A percentile compares a stretch with the other conserved stretches of the same genome.
Conservation (phyloP, 2,888 invertebrate species). For the Cheilosia vernalis region DNA sequence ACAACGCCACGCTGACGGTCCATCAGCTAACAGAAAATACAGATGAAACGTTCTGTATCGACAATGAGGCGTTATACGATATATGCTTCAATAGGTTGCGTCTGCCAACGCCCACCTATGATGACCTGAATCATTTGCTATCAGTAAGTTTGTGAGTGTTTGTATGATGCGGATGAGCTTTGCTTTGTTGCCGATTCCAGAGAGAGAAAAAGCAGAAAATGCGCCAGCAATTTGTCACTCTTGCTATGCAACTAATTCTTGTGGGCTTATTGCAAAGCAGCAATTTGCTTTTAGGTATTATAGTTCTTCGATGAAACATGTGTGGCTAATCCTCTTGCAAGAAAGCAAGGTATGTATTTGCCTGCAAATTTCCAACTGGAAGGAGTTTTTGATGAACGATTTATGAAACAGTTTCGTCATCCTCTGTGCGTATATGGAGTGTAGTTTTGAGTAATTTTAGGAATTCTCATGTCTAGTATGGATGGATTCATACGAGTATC, state of each 20-base stretch:
- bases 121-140: constrained; percentile 94
- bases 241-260: constrained; percentile 57
- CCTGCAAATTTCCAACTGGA: neutral
- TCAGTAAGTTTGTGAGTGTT: constrained; percentile 84
- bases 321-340: neutral
- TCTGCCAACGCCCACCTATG: constrained; percentile 91
- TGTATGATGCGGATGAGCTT: constrained; percentile 35
- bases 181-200: constrained; percentile 15
- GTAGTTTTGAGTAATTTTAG: constrained; percentile 7
- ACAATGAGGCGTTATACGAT: constrained; percentile 94
- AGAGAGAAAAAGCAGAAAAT: neutral
- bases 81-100: constrained; percentile 93
- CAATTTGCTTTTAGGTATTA: constrained; percentile 8
- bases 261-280: constrained; percentile 38
- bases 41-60: constrained; percentile 94
- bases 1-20: constrained; percentile 93
- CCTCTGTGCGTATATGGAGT: neutral
- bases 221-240: constrained; percentile 35
- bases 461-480: constrained; percentile 20
- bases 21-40: constrained; percentile 94
- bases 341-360: neutral
- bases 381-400: constrained; percentile 9
- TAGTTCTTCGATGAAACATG: neutral
- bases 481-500: neutral
- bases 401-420: neutral